Conservation (phyloP, 1,140 invertebrate species). For the Drosophila novamexicana region DNA sequence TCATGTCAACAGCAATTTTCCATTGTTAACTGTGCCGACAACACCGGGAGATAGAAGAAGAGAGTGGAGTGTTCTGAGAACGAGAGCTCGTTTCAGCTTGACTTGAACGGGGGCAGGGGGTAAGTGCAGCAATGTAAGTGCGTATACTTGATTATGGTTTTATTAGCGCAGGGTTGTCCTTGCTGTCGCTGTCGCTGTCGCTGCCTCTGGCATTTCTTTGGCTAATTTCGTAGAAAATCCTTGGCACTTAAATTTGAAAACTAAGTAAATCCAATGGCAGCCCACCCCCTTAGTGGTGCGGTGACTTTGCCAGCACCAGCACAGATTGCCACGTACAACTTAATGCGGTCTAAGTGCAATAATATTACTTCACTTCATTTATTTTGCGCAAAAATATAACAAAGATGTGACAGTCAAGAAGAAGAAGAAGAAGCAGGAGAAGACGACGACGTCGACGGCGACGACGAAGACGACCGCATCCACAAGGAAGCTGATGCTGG, state of each 20-base stretch:
- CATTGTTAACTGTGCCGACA: slow-evolving; percentile 71
- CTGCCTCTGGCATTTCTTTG: slow-evolving; percentile 61
- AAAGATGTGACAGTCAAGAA: slow-evolving; percentile 75
- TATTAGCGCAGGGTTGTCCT: slow-evolving; percentile 55
- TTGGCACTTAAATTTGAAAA: slow-evolving; percentile 79
- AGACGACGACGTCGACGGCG: slow-evolving; percentile 10
- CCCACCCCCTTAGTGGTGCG: slow-evolving; percentile 8
- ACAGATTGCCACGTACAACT: slow-evolving; percentile 81
- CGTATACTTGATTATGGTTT: slow-evolving; percentile 81
- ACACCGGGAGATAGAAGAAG: slow-evolving; percentile 7
- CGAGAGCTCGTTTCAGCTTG: background rate
- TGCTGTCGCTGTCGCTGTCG: slow-evolving; percentile 14
- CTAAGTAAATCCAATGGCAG: slow-evolving; percentile 57
- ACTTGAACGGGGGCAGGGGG: background rate
- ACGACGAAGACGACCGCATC: slow-evolving; percentile 35
- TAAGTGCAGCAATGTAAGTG: slow-evolving; percentile 50
- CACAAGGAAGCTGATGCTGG: slow-evolving; percentile 46
- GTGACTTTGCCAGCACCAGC: slow-evolving; percentile 25
- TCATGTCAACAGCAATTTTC: slow-evolving; percentile 84
- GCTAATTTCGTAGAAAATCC: slow-evolving; percentile 79
- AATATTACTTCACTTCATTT: slow-evolving; percentile 84
- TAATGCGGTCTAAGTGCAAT: slow-evolving; percentile 83
- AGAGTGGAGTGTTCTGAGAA: background rate
- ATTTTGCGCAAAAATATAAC: slow-evolving; percentile 83
- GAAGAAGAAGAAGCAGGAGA: slow-evolving; percentile 30